Percentiles rank a stretch among this genome's conserved stretches.
Conservation (phyloP, 2,113 vertebrate species). For the Gobio gobio region DNA sequence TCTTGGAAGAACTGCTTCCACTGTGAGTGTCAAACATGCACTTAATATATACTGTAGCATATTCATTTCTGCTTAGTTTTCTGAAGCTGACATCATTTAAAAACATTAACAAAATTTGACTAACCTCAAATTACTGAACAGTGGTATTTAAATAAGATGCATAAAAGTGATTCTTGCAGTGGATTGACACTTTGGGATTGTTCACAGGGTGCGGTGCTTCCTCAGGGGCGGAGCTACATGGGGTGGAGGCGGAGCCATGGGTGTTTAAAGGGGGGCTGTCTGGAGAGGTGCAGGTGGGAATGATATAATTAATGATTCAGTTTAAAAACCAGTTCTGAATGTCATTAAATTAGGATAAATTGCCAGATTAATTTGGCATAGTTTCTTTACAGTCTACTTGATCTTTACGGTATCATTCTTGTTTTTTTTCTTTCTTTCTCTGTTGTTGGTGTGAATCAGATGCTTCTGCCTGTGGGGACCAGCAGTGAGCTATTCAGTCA, state of each 20-base stretch:
- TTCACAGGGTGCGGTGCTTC: conserved; percentile 81
- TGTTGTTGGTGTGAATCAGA: conserved; percentile 67
- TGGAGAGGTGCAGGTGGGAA: conserved; percentile 84
- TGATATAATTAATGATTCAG: not conserved
- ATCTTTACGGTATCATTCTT: not conserved
- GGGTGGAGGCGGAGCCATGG: conserved; percentile 82
- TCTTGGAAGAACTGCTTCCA: conserved; percentile 86
- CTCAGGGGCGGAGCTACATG: conserved; percentile 68
- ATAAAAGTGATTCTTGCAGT: not conserved
- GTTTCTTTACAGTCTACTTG: not conserved
- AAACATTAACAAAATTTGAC: not conserved
- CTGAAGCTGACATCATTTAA: not conserved
- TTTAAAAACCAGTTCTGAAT: not conserved
- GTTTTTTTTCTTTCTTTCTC: not conserved
- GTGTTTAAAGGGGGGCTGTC: conserved; percentile 80
- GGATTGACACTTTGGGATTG: conserved; percentile 1
- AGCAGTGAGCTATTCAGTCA: conserved; percentile 84
- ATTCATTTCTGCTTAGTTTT: not conserved
- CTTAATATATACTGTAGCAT: not conserved
- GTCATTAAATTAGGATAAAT: not conserved
- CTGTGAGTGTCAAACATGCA: conserved; percentile 74
- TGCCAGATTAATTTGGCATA: not conserved
- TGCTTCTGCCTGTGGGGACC: conserved; percentile 81
- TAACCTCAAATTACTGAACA: not conserved
- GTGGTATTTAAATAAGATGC: no score